Percentiles rank a stretch among this genome's conserved stretches.
Conservation (phyloP, 1,140 invertebrate species). For the Lordiphosa clarofinis region DNA sequence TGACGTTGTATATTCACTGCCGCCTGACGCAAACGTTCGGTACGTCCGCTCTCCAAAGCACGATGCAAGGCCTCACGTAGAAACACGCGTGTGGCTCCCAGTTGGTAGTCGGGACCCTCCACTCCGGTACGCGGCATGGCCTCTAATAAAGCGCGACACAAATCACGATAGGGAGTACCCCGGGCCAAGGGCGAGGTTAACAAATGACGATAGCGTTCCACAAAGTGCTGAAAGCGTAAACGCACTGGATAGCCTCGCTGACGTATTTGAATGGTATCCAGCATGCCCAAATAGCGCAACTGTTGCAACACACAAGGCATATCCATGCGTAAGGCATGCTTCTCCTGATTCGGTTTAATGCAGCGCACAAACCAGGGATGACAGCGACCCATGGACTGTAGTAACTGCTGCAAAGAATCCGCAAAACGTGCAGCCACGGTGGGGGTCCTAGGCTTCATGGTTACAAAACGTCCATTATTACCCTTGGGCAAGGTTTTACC, state of each 20-base stretch:
- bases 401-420: slow-evolving; percentile 92
- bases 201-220: slow-evolving; percentile 92
- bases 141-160: slow-evolving; percentile 90
- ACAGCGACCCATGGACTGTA: slow-evolving; percentile 96
- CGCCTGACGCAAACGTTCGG: slow-evolving; percentile 88
- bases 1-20: slow-evolving; percentile 86
- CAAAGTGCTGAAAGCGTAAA: slow-evolving; percentile 93
- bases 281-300: slow-evolving; percentile 95
- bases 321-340: slow-evolving; percentile 96
- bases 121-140: slow-evolving; percentile 85
- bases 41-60: slow-evolving; percentile 88
- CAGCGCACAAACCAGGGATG: slow-evolving; percentile 99
- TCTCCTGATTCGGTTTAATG: slow-evolving; percentile 97
- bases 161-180: slow-evolving; percentile 88
- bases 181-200: slow-evolving; percentile 84
- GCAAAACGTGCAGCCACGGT: slow-evolving; percentile 97
- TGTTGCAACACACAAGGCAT: slow-evolving; percentile 97
- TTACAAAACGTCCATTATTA: slow-evolving; percentile 94
- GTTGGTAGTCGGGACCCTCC: slow-evolving; percentile 88
- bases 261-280: slow-evolving; percentile 97
- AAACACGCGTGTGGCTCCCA: slow-evolving; percentile 93
- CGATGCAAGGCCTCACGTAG: slow-evolving; percentile 93
- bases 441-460: slow-evolving; percentile 97
- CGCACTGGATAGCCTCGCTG: slow-evolving; percentile 98
- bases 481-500: slow-evolving; percentile 86